Percentiles rank a stretch among this genome's conserved stretches.
Evolutionary conservation across 1,140 invertebrate genomes (phyloP).

Genomic region (Drosophila equinoxialis): DNA sequence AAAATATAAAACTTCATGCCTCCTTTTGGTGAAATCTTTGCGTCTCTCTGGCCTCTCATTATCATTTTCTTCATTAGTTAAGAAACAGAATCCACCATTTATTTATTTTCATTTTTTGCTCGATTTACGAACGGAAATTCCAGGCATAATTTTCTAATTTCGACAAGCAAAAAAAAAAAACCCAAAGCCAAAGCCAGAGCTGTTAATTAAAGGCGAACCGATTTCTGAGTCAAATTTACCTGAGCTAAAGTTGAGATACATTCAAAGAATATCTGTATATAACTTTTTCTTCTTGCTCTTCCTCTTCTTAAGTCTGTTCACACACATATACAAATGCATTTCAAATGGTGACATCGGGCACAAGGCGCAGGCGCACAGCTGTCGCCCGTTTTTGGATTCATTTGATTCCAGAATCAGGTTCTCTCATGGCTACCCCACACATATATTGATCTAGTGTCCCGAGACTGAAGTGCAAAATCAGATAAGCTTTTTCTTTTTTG

Average conservation of each 20-base stretch:
- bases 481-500: conserved; percentile 67
- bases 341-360: conserved; percentile 53
- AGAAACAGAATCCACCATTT: conserved; percentile 44
- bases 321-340: conserved; percentile 36
- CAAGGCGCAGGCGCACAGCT: conserved; percentile 73
- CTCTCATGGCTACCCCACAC: conserved; percentile 20
- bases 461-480: conserved; percentile 76
- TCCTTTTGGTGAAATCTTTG: neutral
- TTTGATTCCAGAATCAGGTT: neutral
- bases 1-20: neutral
- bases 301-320: conserved; percentile 2
- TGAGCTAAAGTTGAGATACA: conserved; percentile 33
- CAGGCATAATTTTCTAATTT: conserved; percentile 79
- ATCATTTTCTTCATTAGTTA: conserved; percentile 52
- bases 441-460: conserved; percentile 74
- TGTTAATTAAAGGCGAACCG: conserved; percentile 68
- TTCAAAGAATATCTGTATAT: conserved; percentile 30
- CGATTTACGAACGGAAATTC: conserved; percentile 68
- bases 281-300: conserved; percentile 14
- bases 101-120: conserved; percentile 31
- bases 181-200: conserved; percentile 33
- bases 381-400: conserved; percentile 26
- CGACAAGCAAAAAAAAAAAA: conserved; percentile 56
- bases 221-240: conserved; percentile 25
- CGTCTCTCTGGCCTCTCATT: conserved; percentile 31